Evolutionary conservation across 2,113 vertebrate species (phyloP).

Genomic region (Hyperoodon ampullatus): DNA sequence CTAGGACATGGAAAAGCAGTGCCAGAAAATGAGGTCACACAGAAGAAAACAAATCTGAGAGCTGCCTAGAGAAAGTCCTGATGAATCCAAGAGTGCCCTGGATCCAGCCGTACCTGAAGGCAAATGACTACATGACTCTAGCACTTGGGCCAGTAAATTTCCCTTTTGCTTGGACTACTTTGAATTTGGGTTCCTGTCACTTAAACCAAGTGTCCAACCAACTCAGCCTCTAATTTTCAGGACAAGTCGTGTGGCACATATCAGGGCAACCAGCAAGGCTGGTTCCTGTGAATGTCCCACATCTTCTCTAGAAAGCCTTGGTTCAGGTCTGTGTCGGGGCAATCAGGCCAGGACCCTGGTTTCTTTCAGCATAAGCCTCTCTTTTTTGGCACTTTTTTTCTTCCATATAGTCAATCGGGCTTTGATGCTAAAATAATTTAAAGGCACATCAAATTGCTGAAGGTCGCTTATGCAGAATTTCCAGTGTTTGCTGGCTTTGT

Average conservation of each 20-base stretch:
- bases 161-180: background rate
- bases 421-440: constrained; percentile 1
- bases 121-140: background rate
- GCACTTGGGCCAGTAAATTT: background rate
- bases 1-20: background rate
- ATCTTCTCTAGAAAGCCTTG: background rate
- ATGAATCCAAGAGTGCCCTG: background rate
- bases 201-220: background rate
- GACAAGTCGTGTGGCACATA: background rate
- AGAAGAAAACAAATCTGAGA: background rate
- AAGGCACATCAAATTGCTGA: background rate
- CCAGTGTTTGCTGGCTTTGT: background rate
- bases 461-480: background rate
- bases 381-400: background rate
- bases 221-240: background rate
- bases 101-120: background rate
- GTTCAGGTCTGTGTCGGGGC: background rate
- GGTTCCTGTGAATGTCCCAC: background rate
- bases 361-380: background rate
- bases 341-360: background rate
- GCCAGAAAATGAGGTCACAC: background rate
- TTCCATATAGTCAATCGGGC: background rate
- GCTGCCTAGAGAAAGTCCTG: background rate
- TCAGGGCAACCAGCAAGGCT: background rate
- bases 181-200: background rate